Evolutionary conservation across 2,888 invertebrate genomes (phyloP), one percentile per base, ranked within the genome.

Genomic region (Omphaloscelis lunosa): DNA sequence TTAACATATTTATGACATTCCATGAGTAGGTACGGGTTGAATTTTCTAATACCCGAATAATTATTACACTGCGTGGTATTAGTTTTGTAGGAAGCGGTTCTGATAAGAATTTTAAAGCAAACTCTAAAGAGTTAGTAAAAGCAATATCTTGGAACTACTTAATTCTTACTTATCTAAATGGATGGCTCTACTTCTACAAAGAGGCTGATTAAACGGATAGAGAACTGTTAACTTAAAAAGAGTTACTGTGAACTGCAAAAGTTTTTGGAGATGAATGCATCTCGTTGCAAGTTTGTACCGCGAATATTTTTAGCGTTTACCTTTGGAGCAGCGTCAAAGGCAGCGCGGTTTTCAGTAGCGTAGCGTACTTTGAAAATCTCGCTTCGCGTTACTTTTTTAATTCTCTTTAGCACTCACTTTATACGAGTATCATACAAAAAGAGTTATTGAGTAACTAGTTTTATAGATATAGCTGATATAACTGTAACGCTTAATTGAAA

Each of bases 1-100:
- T 87, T 87, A 81, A 72, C 70, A 81, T 85, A 83, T 85, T 87
- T 81, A 85, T 80, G 63, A 70, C 58, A 62, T 66, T 76, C 66
- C 48, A 65, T 45, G 66, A 74, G 41, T 67, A 66, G 48, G 62
- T 17, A 73, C 65, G 80, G 75, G 62, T 80, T 80, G 65, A 65
- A 48, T 59, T 63, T 73, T 58, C 69, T 78, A 84, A 84, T 79
- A 9, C 58, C 2, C 39, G 68, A 56, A 59, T 62, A 75, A 73
- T 79, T 34, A 63, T 61, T 17, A 48, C 12, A 6, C 62, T 61
- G 61, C 45, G 3, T 48, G 56, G 15, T n/a, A 29, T 45, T n/a
- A 20, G 12, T 34, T 56, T 1, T 68, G 27, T 45, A 27, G 20
- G 5, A 39, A 45, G 20, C 5, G 9, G 48, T n/a, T 45, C 29